A percentile compares a stretch with the other conserved stretches of the same genome.
These are phyloP conservation scores for Mola mola DNA, from an alignment of 2,113 vertebrate species.

Conservation along the genomic window DNA sequence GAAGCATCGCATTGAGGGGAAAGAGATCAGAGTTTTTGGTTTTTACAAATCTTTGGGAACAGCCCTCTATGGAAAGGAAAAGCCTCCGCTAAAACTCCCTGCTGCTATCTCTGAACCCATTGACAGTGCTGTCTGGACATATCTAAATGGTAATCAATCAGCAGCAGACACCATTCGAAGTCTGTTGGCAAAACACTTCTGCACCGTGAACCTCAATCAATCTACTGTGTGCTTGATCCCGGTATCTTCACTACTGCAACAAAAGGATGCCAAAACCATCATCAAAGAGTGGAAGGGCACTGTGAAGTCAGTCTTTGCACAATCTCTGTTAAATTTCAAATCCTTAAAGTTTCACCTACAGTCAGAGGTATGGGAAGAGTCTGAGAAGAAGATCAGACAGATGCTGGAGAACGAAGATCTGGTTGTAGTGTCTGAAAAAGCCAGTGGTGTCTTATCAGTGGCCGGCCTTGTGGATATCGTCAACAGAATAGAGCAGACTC, in stretches of 20 bases:
- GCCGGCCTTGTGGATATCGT: conserved; percentile 80
- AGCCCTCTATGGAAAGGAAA: conserved; percentile 87
- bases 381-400: conserved; percentile 56
- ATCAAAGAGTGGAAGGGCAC: conserved; percentile 81
- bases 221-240: conserved; percentile 78
- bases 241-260: conserved; percentile 63
- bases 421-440: conserved; percentile 64
- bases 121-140: conserved; percentile 76
- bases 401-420: conserved; percentile 55
- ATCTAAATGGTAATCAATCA: conserved; percentile 68
- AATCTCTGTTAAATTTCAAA: conserved; percentile 74
- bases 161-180: conserved; percentile 67
- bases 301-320: conserved; percentile 68
- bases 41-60: conserved; percentile 83
- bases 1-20: conserved; percentile 74
- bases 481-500: conserved; percentile 40
- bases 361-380: conserved; percentile 77
- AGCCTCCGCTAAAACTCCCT: conserved; percentile 82
- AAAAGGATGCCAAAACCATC: conserved; percentile 71
- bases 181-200: conserved; percentile 76
- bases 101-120: conserved; percentile 74
- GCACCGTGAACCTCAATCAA: conserved; percentile 57
- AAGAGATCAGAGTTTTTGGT: conserved; percentile 83
- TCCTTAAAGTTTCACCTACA: conserved; percentile 60
- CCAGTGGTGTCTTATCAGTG: conserved; percentile 66